phyloP scores from a whole-genome alignment of 1,140 invertebrate genomes.

The Bradysia coprophila region DNA sequence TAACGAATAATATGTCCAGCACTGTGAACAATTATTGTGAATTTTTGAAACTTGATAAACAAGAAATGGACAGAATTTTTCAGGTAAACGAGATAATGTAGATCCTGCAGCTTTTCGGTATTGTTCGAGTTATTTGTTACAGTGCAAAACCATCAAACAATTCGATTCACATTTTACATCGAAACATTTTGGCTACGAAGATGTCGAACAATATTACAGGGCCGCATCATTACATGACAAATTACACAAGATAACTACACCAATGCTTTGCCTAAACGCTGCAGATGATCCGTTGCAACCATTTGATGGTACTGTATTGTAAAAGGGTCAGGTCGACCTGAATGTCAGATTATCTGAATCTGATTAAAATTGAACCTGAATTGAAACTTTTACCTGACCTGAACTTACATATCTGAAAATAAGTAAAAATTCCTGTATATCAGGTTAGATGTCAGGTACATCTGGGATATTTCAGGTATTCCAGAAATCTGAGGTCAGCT shows the following conservation, averaged over 20 bases:
- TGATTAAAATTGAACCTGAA: too few relatives aligned
- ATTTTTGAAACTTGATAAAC: conserved; percentile 15
- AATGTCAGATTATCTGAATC: too few relatives aligned
- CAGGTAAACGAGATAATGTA: too few relatives aligned
- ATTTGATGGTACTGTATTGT: conserved; percentile 30
- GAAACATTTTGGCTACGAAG: conserved; percentile 62
- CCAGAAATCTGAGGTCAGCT: too few relatives aligned
- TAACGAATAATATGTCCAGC: conserved; percentile 40
- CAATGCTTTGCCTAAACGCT: conserved; percentile 57
- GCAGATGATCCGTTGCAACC: conserved; percentile 78
- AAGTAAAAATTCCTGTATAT: too few relatives aligned
- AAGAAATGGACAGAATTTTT: conserved; percentile 28
- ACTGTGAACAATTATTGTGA: conserved; percentile 30
- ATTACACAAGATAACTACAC: conserved; percentile 45
- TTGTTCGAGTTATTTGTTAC: conserved; percentile 26
- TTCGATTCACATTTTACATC: conserved; percentile 71
- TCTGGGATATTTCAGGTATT: too few relatives aligned
- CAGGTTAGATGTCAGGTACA: too few relatives aligned
- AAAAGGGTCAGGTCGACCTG: too few relatives aligned
- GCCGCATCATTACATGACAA: conserved; percentile 56
- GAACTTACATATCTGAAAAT: too few relatives aligned
- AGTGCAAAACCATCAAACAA: conserved; percentile 59
- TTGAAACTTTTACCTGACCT: too few relatives aligned
- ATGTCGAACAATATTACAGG: conserved; percentile 61
- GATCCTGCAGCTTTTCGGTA: too few relatives aligned